phyloP scores from a whole-genome alignment of 2,797 vertebrate genomes.

The Rhynchotus rufescens region DNA sequence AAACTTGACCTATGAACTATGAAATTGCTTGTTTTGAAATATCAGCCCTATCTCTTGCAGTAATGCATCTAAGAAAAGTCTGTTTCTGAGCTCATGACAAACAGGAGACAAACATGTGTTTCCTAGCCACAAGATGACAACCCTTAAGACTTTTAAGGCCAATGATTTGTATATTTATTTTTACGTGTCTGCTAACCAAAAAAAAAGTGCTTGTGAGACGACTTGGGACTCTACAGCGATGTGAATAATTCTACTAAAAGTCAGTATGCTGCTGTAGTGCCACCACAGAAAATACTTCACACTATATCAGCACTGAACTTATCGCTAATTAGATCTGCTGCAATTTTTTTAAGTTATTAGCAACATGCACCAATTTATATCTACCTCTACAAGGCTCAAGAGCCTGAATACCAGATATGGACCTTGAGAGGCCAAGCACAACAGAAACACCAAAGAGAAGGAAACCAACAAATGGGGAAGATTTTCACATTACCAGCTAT shows the following conservation, averaged over 20 bases:
- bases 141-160: background rate
- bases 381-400: background rate
- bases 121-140: background rate
- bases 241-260: background rate
- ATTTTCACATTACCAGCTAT: background rate
- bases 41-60: background rate
- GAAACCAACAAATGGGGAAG: background rate
- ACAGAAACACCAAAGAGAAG: background rate
- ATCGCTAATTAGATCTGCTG: background rate
- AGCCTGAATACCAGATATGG: background rate
- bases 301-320: background rate
- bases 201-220: background rate
- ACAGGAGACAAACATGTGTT: background rate
- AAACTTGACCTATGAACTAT: background rate
- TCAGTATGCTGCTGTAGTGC: background rate
- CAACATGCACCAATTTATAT: background rate
- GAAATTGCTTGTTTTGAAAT: background rate
- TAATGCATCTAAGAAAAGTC: background rate
- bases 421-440: background rate
- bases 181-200: background rate
- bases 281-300: background rate
- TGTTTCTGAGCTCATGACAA: background rate
- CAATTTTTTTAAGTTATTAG: background rate
- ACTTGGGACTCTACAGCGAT: background rate
- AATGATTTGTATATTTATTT: background rate